phyloP scores from a whole-genome alignment of 2,797 vertebrate genomes.

The Phaenicophaeus curvirostris region DNA sequence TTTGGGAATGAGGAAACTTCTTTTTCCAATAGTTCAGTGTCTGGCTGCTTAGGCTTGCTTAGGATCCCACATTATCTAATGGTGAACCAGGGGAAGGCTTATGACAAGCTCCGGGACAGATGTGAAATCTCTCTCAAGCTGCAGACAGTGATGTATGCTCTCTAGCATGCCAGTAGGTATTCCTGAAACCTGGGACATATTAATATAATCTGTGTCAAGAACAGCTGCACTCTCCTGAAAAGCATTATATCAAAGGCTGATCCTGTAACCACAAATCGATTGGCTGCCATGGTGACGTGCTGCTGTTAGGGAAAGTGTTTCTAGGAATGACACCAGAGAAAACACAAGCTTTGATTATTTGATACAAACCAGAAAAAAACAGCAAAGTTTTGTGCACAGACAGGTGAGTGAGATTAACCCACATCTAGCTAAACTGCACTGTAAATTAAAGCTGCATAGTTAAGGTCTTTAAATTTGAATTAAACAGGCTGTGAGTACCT shows the following conservation, averaged over 20 bases:
- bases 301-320: not conserved
- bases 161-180: not conserved
- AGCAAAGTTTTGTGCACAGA: not conserved
- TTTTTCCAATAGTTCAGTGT: not conserved
- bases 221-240: not conserved
- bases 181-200: not conserved
- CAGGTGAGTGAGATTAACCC: not conserved
- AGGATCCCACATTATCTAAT: not conserved
- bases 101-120: not conserved
- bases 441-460: not conserved
- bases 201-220: not conserved
- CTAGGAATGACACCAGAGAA: conserved; percentile 28
- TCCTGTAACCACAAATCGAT: conserved; percentile 12
- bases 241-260: conserved; percentile 2
- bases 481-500: conserved; percentile 49
- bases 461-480: not conserved
- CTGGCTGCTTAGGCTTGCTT: rapidly evolving
- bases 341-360: conserved; percentile 38
- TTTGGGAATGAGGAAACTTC: not conserved
- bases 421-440: not conserved
- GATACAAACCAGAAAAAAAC: not conserved
- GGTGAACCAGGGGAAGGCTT: not conserved
- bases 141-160: not conserved
- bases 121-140: not conserved
- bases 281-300: conserved; percentile 40